phyloP scores from a whole-genome alignment of 1,140 invertebrate species.

The Drosophila burlai region DNA sequence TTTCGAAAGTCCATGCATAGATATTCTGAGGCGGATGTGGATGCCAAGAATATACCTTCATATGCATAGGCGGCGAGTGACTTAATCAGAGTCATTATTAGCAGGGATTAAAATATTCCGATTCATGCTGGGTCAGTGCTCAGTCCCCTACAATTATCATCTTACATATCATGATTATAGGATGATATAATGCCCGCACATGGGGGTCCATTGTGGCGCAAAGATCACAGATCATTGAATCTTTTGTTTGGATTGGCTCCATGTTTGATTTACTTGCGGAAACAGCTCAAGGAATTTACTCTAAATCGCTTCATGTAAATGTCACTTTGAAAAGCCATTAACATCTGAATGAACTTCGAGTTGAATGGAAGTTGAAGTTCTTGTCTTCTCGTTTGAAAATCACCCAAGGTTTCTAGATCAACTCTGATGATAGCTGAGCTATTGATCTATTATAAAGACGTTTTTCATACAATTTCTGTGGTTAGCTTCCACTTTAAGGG shows the following conservation, averaged over 20 bases:
- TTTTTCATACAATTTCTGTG: too few relatives aligned
- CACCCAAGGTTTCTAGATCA: slow-evolving; percentile 22
- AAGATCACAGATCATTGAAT: slow-evolving; percentile 42
- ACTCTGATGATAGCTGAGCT: neutral
- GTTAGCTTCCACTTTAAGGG: neutral
- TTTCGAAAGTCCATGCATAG: slow-evolving; percentile 26
- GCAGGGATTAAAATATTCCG: slow-evolving; percentile 58
- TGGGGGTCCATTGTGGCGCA: slow-evolving; percentile 36
- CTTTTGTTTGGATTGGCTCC: slow-evolving; percentile 17
- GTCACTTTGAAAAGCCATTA: slow-evolving; percentile 35
- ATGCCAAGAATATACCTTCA: slow-evolving; percentile 57
- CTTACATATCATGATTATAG: slow-evolving; percentile 20
- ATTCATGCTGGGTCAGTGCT: slow-evolving; percentile 55
- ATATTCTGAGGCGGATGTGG: slow-evolving; percentile 48
- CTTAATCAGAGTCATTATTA: slow-evolving; percentile 51
- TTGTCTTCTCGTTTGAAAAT: slow-evolving; percentile 1
- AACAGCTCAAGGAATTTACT: slow-evolving; percentile 41
- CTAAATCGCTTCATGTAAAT: slow-evolving; percentile 24
- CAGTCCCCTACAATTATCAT: slow-evolving; percentile 66
- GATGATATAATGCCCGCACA: slow-evolving; percentile 35
- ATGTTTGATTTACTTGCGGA: slow-evolving; percentile 39
- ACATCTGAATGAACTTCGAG: slow-evolving; percentile 41
- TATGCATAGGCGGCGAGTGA: slow-evolving; percentile 44
- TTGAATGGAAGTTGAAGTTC: slow-evolving; percentile 26
- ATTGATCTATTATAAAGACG: neutral